Evolutionary conservation across 2,113 vertebrate species (phyloP), one percentile per base, ranked within the genome.

Genomic region (Nymphicus hollandicus): DNA sequence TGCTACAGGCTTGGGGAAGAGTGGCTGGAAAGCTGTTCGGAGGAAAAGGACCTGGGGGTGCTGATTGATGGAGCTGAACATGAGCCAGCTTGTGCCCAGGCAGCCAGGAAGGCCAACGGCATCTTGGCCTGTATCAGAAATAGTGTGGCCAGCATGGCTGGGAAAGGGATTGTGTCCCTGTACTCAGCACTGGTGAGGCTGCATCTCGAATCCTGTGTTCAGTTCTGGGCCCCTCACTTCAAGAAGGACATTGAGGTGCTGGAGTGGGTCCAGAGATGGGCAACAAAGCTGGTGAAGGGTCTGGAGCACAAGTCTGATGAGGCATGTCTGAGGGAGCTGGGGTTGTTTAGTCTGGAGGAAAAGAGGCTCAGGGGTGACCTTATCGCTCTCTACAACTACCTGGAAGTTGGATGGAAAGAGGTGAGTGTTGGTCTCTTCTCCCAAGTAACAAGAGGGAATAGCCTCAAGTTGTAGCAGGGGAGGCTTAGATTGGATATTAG

Each of bases 111-210:
- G 43, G 27, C 43, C 81, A 14, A 0, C 17, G 43, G 14, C 23
- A 6, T 56, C 64, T 35, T 56, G 35, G 27, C 10, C 24, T 71
- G 31, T 6, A 4, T 9, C 2, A 4, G 41, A 1, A 84, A 14
- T 2, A 19, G 13, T 11, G 43, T 49, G 49, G 23, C 56, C 43
- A 56, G 27, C n/a, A 77, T 49, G 41, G 49, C 24, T 27, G 55
- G 56, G 17, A 33, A 8, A 50, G 27, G 4, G 50, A 29, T 10
- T 20, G 3, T 66, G 37, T 7, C 4, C 1, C 9, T 72, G 37
- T 29, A 29, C 7, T 72, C 0, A 0, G 11, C 10, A 17, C 37
- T 72, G 50, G 9, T 46, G 44, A 66, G 44, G 33, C 33, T 0
- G 0, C 28, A 46, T 13, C 28, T 44, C 1, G 2, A 46, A 29